A percentile compares a stretch with the other conserved stretches of the same genome.
Evolutionary conservation across 2,113 vertebrate species (phyloP).

Genomic region (Tachuris rubrigastra): DNA sequence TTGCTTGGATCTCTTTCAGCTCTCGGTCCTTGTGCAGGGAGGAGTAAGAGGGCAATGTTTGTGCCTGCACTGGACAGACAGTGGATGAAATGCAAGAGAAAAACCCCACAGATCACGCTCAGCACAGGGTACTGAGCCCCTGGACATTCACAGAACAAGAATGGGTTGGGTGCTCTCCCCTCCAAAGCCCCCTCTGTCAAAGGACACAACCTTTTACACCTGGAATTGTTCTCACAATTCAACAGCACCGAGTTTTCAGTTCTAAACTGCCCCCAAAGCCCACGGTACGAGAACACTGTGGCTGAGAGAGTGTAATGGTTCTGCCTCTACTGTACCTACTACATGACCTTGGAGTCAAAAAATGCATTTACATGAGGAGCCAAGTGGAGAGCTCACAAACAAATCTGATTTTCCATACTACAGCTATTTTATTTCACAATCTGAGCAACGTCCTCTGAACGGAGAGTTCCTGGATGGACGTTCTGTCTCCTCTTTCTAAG

Average conservation of each 20-base stretch:
- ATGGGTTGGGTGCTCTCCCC: neutral
- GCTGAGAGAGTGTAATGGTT: neutral
- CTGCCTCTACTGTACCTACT: neutral
- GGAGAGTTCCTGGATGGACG: neutral
- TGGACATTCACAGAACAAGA: neutral
- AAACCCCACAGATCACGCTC: neutral
- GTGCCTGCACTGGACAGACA: accelerated
- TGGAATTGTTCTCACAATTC: neutral
- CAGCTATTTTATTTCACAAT: neutral
- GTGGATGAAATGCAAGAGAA: accelerated
- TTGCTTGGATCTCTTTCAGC: neutral
- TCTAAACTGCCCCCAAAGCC: accelerated
- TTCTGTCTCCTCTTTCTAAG: neutral
- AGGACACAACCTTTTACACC: neutral
- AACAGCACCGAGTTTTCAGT: accelerated
- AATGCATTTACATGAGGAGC: neutral
- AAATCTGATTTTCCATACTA: neutral
- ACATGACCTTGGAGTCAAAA: neutral
- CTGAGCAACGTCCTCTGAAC: neutral
- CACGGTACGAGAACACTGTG: accelerated
- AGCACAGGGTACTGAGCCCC: neutral
- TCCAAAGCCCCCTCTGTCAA: neutral
- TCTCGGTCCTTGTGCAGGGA: accelerated
- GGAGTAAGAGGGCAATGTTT: neutral
- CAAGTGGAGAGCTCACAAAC: neutral